phyloP scores from a whole-genome alignment of 2,113 vertebrate species.

The Bolborhynchus lineola region DNA sequence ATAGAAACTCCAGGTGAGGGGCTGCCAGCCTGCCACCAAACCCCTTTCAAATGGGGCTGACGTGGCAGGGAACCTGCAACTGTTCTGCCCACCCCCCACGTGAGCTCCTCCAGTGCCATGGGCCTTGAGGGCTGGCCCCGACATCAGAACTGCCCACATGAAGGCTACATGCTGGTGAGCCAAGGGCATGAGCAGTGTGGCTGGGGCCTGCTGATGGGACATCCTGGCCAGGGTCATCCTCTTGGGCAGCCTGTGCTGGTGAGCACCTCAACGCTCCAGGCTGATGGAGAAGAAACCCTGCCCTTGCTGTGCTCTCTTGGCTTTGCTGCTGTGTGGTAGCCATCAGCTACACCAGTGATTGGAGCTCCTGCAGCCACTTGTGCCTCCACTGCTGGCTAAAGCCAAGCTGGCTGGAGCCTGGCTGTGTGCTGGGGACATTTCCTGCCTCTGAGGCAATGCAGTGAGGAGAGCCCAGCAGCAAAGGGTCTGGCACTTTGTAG shows the following conservation, averaged over 20 bases:
- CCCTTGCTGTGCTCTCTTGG: neutral
- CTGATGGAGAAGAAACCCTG: neutral
- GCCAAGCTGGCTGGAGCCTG: neutral
- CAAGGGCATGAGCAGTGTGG: neutral
- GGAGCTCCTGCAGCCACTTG: neutral
- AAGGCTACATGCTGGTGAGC: neutral
- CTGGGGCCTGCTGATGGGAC: neutral
- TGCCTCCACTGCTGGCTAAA: neutral
- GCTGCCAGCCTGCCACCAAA: fast-evolving
- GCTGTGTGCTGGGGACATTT: neutral
- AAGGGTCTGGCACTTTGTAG: neutral
- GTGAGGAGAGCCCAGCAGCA: neutral
- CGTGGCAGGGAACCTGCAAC: neutral
- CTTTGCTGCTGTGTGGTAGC: neutral
- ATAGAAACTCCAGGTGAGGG: constrained; percentile 78
- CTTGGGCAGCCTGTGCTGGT: neutral
- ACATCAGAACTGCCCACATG: neutral
- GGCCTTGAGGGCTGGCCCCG: neutral
- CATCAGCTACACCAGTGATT: neutral
- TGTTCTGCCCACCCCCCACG: neutral
- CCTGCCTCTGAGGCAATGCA: neutral
- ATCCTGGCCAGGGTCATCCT: neutral
- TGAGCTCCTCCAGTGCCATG: neutral
- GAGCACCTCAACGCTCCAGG: fast-evolving
- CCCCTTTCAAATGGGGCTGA: neutral